A percentile compares a stretch with the other conserved stretches of the same genome.
These are phyloP conservation scores for Caranx melampygus DNA, from an alignment of 2,113 vertebrate genomes.

Conservation along the genomic window DNA sequence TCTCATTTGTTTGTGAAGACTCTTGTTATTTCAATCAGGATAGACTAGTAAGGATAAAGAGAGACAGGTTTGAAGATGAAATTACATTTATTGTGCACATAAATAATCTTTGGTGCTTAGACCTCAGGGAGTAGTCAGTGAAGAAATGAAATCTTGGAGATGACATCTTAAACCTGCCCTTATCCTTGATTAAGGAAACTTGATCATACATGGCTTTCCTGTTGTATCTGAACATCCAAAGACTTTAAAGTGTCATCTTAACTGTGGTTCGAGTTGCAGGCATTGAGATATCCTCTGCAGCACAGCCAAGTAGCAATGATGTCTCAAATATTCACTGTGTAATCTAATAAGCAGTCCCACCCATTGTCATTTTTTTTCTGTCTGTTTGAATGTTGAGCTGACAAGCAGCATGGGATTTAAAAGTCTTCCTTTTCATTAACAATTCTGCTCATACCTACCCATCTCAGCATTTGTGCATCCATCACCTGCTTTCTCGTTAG, in stretches of 20 bases:
- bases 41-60: too few species aligned
- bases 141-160: conserved; percentile 10
- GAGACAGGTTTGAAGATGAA: too few species aligned
- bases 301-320: conserved; percentile 23
- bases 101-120: too few species aligned
- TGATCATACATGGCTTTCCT: conserved; percentile 27
- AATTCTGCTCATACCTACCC: conserved; percentile 36
- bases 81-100: too few species aligned
- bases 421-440: conserved; percentile 51
- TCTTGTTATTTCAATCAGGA: conserved; percentile 2
- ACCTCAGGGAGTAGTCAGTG: conserved; percentile 3
- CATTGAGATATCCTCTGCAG: conserved; percentile 47
- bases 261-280: conserved; percentile 20
- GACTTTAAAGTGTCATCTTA: conserved; percentile 1
- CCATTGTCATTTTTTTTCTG: conserved; percentile 19
- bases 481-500: conserved; percentile 44
- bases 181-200: conserved; percentile 19
- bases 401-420: conserved; percentile 15
- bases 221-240: conserved; percentile 20
- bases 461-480: conserved; percentile 34
- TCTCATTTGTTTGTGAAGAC: conserved; percentile 25
- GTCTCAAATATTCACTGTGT: conserved; percentile 53
- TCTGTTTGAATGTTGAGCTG: conserved; percentile 31
- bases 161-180: conserved; percentile 25
- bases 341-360: conserved; percentile 59